Conservation (phyloP, 2,113 vertebrate genomes). For the Cygnus buccinator region DNA sequence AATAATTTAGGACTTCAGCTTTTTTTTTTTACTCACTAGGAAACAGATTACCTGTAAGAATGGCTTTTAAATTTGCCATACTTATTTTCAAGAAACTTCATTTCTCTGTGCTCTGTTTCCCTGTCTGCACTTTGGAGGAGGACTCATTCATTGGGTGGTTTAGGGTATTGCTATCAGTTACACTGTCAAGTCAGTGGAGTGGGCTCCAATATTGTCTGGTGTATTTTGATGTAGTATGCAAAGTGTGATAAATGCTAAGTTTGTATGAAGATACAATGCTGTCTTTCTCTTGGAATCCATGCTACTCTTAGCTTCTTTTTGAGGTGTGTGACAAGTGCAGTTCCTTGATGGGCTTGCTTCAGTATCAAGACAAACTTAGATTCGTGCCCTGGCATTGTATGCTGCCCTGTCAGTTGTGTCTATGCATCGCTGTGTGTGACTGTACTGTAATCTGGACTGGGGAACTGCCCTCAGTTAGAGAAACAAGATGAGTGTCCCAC, state of each 20-base stretch:
- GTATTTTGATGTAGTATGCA: not conserved
- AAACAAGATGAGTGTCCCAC: not conserved
- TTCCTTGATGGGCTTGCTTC: not conserved
- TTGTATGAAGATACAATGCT: not conserved
- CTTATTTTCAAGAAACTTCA: not conserved
- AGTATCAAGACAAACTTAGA: not conserved
- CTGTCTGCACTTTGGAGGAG: not conserved
- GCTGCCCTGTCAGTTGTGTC: not conserved
- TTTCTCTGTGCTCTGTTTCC: not conserved
- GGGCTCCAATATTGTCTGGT: not conserved
- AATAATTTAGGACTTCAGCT: not conserved
- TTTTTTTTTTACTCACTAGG: not conserved
- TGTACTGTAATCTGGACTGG: accelerated
- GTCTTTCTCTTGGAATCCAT: not conserved
- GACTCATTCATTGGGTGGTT: not conserved
- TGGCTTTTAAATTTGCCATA: not conserved
- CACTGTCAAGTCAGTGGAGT: not conserved
- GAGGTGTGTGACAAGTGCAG: not conserved
- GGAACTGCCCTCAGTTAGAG: not conserved
- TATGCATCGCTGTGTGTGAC: not conserved
- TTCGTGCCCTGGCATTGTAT: not conserved
- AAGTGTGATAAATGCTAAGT: not conserved
- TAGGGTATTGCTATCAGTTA: not conserved
- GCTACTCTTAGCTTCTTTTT: not conserved
- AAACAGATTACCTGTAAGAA: not conserved